Percentiles rank a stretch among this genome's conserved stretches.
phyloP scores from a whole-genome alignment of 2,888 invertebrate species.

The Ephialtes manifestator region DNA sequence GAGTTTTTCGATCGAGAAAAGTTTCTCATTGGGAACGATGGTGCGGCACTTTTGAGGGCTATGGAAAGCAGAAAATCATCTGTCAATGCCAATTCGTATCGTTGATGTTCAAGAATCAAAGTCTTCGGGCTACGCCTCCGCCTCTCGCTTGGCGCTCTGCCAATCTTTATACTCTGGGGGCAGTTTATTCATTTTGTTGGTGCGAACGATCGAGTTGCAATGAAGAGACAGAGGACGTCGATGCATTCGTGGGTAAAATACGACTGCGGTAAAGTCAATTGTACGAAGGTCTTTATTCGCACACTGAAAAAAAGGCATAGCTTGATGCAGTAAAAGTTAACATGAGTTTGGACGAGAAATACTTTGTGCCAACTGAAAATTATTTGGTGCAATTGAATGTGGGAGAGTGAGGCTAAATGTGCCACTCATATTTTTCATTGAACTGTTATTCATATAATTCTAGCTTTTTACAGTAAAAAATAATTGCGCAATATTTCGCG shows the following conservation, averaged over 20 bases:
- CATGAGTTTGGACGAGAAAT: background rate
- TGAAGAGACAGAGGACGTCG: background rate
- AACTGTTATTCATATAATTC: too few relatives aligned
- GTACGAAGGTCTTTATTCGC: background rate
- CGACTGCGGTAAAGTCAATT: background rate
- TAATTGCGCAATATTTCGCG: too few relatives aligned
- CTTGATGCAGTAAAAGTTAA: background rate
- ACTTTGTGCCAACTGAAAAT: constrained; percentile 2
- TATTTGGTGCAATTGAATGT: background rate
- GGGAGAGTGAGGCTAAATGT: background rate
- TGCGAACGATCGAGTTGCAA: constrained; percentile 31
- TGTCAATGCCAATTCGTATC: constrained; percentile 5
- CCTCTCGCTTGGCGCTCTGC: background rate
- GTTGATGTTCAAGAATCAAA: constrained; percentile 5
- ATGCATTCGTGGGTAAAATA: background rate
- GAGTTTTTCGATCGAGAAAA: too few relatives aligned
- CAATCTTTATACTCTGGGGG: background rate
- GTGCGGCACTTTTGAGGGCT: background rate
- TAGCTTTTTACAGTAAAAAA: too few relatives aligned
- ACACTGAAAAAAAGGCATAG: background rate
- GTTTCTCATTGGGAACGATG: background rate
- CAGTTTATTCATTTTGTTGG: constrained; percentile 17
- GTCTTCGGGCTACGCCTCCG: background rate
- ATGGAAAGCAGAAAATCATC: background rate
- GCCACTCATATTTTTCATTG: background rate